Percentiles rank a stretch among this genome's conserved stretches.
phyloP scores from a whole-genome alignment of 2,888 invertebrate species.

The Sarcophaga rosellei region DNA sequence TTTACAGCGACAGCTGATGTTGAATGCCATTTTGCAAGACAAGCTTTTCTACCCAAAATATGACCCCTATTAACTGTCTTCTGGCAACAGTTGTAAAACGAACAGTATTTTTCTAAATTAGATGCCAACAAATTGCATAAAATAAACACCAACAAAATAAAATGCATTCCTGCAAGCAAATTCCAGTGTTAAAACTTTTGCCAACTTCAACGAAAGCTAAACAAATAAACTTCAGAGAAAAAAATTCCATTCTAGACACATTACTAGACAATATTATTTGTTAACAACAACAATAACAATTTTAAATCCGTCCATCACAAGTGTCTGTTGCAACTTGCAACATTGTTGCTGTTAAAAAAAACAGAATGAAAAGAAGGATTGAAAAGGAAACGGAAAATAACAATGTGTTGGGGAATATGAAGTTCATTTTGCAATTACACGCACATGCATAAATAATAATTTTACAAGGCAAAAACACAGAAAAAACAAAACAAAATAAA shows the following conservation, averaged over 20 bases:
- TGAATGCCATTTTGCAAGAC: too few relatives aligned
- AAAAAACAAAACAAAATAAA: neutral
- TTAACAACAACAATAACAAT: conserved; percentile 33
- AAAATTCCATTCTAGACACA: conserved; percentile 37
- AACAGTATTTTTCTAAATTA: neutral
- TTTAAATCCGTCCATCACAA: conserved; percentile 59
- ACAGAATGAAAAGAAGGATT: conserved; percentile 5
- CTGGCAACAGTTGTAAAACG: neutral
- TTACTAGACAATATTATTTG: conserved; percentile 52
- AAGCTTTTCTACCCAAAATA: too few relatives aligned
- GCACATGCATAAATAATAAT: conserved; percentile 67
- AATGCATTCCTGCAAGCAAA: neutral
- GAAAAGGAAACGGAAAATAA: conserved; percentile 27
- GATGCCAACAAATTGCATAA: neutral
- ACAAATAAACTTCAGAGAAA: conserved; percentile 36
- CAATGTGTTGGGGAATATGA: conserved; percentile 28
- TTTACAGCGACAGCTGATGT: too few relatives aligned
- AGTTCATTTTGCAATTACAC: conserved; percentile 62
- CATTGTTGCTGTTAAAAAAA: conserved; percentile 38
- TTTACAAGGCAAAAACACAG: conserved; percentile 11
- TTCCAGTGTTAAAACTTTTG: conserved; percentile 35
- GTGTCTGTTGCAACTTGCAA: conserved; percentile 52
- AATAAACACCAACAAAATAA: neutral
- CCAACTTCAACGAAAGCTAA: conserved; percentile 41
- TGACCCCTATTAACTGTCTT: too few relatives aligned